Evolutionary conservation across 2,888 invertebrate species (phyloP).

Genomic region (Lasioglossum figueresi): DNA sequence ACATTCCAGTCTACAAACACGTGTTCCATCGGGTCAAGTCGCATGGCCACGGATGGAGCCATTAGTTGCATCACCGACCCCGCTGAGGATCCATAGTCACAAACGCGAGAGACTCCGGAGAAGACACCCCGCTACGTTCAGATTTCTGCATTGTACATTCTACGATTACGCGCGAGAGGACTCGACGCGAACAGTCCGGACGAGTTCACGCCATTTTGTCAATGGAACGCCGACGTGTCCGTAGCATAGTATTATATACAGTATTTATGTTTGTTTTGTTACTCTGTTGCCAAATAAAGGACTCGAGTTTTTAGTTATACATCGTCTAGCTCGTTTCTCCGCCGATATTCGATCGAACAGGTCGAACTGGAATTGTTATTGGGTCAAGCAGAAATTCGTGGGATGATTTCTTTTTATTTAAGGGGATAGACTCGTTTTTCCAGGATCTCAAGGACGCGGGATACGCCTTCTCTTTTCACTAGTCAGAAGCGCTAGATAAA

Average conservation of each 20-base stretch:
- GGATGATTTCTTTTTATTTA: too few relatives aligned
- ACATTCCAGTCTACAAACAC: constrained; percentile 89
- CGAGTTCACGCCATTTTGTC: neutral
- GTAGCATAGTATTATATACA: constrained; percentile 24
- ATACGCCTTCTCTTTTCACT: too few relatives aligned
- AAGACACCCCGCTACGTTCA: neutral
- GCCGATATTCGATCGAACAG: neutral
- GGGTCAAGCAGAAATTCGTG: neutral
- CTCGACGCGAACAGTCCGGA: neutral
- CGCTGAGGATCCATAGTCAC: neutral
- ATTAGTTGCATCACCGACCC: constrained; percentile 18
- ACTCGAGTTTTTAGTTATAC: constrained; percentile 26
- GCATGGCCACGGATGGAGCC: constrained; percentile 61
- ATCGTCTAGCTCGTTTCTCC: neutral
- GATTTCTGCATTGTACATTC: neutral
- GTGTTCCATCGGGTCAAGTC: constrained; percentile 88
- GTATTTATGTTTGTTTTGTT: constrained; percentile 54
- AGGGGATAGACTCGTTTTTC: too few relatives aligned
- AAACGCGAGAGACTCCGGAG: neutral
- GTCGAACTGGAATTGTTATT: neutral
- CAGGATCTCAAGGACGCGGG: too few relatives aligned
- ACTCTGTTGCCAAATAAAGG: constrained; percentile 64
- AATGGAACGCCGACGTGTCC: neutral
- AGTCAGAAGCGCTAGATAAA: too few relatives aligned
- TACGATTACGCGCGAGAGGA: neutral